These are phyloP conservation scores for Amphimallon solstitiale DNA, from an alignment of 2,888 invertebrate species.

Conservation along the genomic window DNA sequence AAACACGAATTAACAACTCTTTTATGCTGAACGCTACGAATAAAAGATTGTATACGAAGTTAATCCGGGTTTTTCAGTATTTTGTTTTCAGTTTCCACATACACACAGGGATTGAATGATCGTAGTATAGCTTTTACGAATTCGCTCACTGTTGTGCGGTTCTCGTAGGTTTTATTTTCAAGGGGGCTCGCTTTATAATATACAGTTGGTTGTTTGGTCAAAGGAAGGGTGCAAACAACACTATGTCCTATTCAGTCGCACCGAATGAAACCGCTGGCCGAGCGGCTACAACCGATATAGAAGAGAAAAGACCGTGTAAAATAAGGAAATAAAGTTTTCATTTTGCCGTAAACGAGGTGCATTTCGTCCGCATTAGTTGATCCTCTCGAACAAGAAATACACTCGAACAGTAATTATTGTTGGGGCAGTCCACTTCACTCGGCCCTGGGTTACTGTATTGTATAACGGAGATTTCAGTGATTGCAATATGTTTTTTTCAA, in stretches of 20 bases:
- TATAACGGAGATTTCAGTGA: background rate
- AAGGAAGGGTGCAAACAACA: background rate
- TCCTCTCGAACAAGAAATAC: constrained; percentile 17
- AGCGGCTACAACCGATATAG: background rate
- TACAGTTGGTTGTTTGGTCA: constrained; percentile 5
- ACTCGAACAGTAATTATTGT: constrained; percentile 18
- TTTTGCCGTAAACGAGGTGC: background rate
- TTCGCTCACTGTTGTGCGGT: background rate
- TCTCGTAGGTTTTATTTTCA: constrained; percentile 3
- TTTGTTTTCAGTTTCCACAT: constrained; percentile 47
- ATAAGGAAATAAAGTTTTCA: constrained; percentile 20
- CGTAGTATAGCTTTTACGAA: constrained; percentile 8
- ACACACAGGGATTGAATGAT: constrained; percentile 9
- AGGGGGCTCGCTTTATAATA: background rate
- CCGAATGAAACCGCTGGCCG: background rate
- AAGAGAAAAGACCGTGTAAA: constrained; percentile 14
- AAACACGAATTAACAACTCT: constrained; percentile 42
- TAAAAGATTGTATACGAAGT: constrained; percentile 50
- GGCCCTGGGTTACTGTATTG: constrained; percentile 3
- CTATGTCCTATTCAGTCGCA: background rate
- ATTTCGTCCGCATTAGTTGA: constrained; percentile 1
- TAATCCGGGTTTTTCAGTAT: constrained; percentile 45
- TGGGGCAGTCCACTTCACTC: constrained; percentile 20
- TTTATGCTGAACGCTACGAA: constrained; percentile 39
- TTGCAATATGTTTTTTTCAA: too few species aligned